Percentiles rank a stretch among this genome's conserved stretches.
These are phyloP conservation scores for Linepithema humile DNA, from an alignment of 1,140 invertebrate species.

Conservation along the genomic window DNA sequence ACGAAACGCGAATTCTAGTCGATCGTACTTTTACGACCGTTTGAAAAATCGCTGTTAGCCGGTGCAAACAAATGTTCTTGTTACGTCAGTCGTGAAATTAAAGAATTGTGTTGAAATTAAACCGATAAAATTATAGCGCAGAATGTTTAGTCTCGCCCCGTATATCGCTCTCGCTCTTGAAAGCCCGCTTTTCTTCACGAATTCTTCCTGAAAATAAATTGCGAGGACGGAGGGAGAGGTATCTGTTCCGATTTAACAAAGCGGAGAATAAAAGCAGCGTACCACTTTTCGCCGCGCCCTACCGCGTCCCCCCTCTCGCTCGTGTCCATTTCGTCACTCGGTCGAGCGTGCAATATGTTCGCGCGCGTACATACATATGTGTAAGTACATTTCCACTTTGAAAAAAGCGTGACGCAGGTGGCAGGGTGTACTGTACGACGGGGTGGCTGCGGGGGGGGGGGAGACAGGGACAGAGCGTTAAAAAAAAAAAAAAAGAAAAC, in stretches of 20 bases:
- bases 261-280: constrained; percentile 34
- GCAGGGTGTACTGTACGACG: not conserved
- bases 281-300: constrained; percentile 32
- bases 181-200: not conserved
- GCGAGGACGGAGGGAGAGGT: not conserved
- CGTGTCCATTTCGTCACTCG: constrained; percentile 52
- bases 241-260: constrained; percentile 25
- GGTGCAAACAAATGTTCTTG: not conserved
- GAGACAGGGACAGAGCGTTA: not conserved
- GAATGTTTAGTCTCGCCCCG: not conserved
- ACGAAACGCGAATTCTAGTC: not conserved
- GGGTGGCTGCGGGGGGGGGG: not conserved
- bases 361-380: constrained; percentile 5
- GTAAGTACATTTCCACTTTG: constrained; percentile 52
- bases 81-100: not conserved
- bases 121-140: not conserved
- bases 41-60: not conserved
- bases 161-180: not conserved
- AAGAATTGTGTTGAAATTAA: not conserved
- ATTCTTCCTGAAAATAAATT: not conserved
- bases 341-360: constrained; percentile 42
- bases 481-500: not conserved
- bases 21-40: not conserved
- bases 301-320: not conserved
- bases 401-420: constrained; percentile 49